Conservation (phyloP, 35 echinoderm and acorn worm species). For the Strongylocentrotus purpuratus region DNA sequence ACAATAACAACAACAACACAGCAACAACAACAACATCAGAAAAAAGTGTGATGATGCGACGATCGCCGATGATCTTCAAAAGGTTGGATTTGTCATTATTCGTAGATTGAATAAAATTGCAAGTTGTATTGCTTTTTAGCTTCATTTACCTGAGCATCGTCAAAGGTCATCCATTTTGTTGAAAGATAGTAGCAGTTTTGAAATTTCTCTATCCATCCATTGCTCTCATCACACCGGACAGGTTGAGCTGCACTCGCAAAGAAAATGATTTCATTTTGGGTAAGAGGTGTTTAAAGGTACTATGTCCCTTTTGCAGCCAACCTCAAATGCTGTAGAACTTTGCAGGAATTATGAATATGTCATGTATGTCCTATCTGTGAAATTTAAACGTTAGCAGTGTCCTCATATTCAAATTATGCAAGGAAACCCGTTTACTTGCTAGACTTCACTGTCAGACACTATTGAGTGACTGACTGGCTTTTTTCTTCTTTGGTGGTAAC, state of each 20-base stretch:
- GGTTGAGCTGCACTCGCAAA: background rate
- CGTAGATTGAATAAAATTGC: background rate
- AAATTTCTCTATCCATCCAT: background rate
- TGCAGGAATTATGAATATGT: too few species aligned
- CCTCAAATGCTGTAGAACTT: too few species aligned
- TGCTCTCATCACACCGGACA: background rate
- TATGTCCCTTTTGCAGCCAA: too few species aligned
- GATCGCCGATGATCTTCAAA: background rate
- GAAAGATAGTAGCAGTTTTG: background rate
- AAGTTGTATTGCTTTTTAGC: background rate
- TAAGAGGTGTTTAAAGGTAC: too few species aligned
- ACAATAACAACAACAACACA: background rate
- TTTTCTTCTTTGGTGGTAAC: too few species aligned
- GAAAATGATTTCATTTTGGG: too few species aligned
- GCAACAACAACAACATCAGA: background rate
- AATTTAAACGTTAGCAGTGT: too few species aligned
- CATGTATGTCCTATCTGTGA: too few species aligned
- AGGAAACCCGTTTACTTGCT: too few species aligned
- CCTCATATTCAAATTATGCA: too few species aligned
- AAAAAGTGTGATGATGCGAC: background rate
- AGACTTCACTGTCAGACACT: too few species aligned
- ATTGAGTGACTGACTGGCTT: too few species aligned
- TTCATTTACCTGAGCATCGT: conserved; percentile 4
- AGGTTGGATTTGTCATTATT: background rate
- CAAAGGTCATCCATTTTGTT: background rate